Percentiles rank a stretch among this genome's conserved stretches.
Conservation (phyloP, 2,113 vertebrate species). For the Dromaius novaehollandiae region DNA sequence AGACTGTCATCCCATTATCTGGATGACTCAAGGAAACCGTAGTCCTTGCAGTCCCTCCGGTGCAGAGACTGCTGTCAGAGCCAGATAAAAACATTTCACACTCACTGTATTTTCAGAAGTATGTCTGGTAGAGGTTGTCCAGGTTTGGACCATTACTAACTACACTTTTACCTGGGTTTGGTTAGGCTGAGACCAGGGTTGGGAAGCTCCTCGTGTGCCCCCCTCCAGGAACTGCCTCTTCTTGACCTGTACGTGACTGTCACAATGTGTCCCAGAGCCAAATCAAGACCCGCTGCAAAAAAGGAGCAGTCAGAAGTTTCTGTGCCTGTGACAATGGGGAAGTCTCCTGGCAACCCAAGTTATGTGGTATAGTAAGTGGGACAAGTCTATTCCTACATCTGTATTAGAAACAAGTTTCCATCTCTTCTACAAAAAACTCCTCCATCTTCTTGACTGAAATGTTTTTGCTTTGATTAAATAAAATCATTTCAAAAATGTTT, state of each 20-base stretch:
- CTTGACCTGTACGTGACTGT: fast-evolving
- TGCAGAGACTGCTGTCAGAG: not conserved
- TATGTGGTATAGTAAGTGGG: not conserved
- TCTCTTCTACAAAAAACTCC: not conserved
- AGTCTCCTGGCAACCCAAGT: not conserved
- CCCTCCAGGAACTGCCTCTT: not conserved
- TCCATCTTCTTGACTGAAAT: not conserved
- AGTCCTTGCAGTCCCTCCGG: not conserved
- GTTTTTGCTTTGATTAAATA: not conserved
- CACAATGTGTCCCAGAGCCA: not conserved
- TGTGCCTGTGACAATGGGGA: not conserved
- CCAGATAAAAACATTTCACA: not conserved
- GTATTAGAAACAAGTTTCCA: not conserved
- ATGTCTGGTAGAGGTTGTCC: not conserved
- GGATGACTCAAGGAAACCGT: not conserved
- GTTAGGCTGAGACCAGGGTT: not conserved
- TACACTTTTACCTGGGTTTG: not conserved
- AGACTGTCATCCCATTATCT: not conserved
- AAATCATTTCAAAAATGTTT: not conserved
- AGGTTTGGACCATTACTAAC: not conserved
- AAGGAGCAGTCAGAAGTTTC: not conserved
- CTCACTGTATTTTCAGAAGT: not conserved
- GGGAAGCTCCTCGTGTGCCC: not conserved
- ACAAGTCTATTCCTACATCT: not conserved
- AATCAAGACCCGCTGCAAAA: not conserved